Percentiles rank a stretch among this genome's conserved stretches.
phyloP scores from a whole-genome alignment of 2,797 vertebrate species.

The Psittacula echo region DNA sequence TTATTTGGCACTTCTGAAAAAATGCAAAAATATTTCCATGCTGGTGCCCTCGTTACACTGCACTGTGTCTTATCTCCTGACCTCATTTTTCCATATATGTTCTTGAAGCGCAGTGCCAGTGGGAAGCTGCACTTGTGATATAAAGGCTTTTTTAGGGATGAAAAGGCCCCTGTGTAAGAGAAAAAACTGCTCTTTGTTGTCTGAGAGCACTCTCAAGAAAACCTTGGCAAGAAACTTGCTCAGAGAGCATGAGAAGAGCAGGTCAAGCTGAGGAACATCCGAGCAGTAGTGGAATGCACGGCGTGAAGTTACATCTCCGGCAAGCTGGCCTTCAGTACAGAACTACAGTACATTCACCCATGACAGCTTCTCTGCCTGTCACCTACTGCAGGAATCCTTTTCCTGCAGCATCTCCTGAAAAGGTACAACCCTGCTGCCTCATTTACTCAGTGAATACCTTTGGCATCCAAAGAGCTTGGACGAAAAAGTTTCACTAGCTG shows the following conservation, averaged over 20 bases:
- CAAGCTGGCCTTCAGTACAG: background rate
- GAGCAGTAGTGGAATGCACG: background rate
- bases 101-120: background rate
- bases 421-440: slow-evolving; percentile 17
- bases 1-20: slow-evolving; percentile 41
- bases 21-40: slow-evolving; percentile 35
- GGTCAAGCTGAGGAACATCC: slow-evolving; percentile 41
- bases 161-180: slow-evolving; percentile 16
- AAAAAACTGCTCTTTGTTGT: slow-evolving; percentile 36
- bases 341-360: background rate
- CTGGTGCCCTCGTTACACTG: slow-evolving; percentile 22
- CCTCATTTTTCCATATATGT: background rate
- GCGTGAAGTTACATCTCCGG: background rate
- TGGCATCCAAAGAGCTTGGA: background rate
- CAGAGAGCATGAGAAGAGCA: slow-evolving; percentile 33
- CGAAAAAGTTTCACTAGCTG: background rate
- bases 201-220: slow-evolving; percentile 26
- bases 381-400: background rate
- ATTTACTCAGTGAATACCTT: background rate
- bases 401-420: slow-evolving; percentile 21
- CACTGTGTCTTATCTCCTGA: slow-evolving; percentile 36
- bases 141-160: slow-evolving; percentile 23
- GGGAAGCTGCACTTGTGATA: background rate
- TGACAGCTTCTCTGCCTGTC: slow-evolving; percentile 6
- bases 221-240: slow-evolving; percentile 27